Conservation (phyloP, 37 sponge, comb jelly and placozoan species). For the Oscarella lobularis region DNA sequence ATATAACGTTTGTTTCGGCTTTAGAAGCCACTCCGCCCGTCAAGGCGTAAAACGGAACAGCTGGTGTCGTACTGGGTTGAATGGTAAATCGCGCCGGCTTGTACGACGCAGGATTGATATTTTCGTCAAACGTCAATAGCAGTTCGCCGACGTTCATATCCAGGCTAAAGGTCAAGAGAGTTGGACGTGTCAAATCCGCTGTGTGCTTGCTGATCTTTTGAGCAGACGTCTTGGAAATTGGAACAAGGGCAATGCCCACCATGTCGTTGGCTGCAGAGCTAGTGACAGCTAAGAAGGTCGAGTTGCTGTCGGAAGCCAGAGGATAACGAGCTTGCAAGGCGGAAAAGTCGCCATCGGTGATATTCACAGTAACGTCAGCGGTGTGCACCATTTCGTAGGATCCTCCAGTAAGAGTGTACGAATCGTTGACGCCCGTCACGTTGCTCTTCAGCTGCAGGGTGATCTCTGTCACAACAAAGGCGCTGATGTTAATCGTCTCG, state of each 20-base stretch:
- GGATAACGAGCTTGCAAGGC: conserved; percentile 17
- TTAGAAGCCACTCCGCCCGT: not conserved
- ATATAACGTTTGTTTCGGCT: not conserved
- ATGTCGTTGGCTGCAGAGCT: not conserved
- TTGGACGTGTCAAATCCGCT: conserved; percentile 40
- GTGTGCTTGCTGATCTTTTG: not conserved
- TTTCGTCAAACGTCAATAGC: conserved; percentile 55
- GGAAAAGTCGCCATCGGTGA: conserved; percentile 37
- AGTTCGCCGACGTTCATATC: conserved; percentile 44
- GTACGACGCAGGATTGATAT: conserved; percentile 14
- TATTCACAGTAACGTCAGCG: conserved; percentile 23
- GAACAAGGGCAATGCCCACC: conserved; percentile 3
- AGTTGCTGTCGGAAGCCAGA: conserved; percentile 28
- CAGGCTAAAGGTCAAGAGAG: conserved; percentile 26
- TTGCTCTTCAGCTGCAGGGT: conserved; percentile 11
- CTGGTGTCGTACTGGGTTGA: not conserved
- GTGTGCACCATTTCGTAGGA: conserved; percentile 18
- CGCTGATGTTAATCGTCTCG: conserved; percentile 51
- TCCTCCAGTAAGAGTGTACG: conserved; percentile 50
- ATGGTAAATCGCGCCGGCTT: not conserved
- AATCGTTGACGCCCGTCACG: not conserved
- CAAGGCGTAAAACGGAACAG: not conserved
- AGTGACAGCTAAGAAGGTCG: not conserved
- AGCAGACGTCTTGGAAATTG: not conserved
- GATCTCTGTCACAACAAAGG: conserved; percentile 29